phyloP scores from a whole-genome alignment of 2,113 vertebrate genomes.

The Odocoileus virginianus region DNA sequence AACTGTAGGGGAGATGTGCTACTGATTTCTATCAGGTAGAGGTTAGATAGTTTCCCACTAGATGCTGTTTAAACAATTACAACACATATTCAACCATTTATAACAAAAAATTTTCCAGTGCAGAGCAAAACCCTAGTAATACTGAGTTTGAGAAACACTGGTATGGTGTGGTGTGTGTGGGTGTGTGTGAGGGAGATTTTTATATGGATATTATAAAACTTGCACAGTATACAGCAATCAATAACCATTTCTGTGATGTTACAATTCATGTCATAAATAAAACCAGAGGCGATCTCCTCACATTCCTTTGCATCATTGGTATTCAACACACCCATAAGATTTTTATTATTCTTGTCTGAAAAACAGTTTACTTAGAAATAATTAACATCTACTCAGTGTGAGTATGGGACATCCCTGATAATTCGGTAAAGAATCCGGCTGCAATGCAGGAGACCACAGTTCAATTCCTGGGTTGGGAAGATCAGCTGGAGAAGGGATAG shows the following conservation, averaged over 20 bases:
- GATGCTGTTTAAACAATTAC: background rate
- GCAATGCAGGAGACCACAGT: no score
- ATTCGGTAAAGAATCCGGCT: no score
- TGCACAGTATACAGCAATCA: background rate
- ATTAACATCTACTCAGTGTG: background rate
- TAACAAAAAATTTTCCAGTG: background rate
- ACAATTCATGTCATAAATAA: background rate
- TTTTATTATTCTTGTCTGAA: background rate
- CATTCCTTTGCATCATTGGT: background rate
- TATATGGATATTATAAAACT: background rate
- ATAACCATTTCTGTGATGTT: background rate
- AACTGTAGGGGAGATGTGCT: background rate
- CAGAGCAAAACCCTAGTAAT: background rate
- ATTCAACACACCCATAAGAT: background rate
- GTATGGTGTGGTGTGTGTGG: background rate
- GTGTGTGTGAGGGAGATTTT: background rate
- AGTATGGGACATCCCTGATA: background rate
- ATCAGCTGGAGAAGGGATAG: no score
- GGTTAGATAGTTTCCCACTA: background rate
- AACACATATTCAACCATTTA: rapidly evolving
- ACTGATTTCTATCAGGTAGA: background rate
- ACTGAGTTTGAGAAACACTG: background rate
- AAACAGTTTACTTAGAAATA: background rate
- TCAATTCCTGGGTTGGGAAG: no score
- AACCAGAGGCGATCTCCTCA: background rate